These are phyloP conservation scores for Geococcyx californianus DNA, from an alignment of 2,113 vertebrate genomes.

Conservation along the genomic window DNA sequence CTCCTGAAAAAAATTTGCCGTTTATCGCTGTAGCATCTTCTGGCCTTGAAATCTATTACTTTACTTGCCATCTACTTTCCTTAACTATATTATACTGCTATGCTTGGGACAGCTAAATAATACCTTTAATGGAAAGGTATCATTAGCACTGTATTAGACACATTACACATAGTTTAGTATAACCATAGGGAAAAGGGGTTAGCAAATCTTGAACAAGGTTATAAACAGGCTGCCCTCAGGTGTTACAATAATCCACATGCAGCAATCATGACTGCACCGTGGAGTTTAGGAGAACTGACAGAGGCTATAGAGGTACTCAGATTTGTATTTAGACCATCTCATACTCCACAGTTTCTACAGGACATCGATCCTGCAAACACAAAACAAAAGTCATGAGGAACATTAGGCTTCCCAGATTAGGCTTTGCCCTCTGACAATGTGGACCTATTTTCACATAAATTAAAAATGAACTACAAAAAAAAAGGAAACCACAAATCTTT, in stretches of 20 bases:
- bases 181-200: background rate
- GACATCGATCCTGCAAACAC: background rate
- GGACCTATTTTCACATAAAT: background rate
- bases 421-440: background rate
- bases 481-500: background rate
- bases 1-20: background rate
- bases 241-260: background rate
- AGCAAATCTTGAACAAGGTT: background rate
- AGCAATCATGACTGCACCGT: background rate
- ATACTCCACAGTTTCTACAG: background rate
- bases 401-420: background rate
- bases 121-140: background rate
- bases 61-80: background rate
- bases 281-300: background rate
- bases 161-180: background rate
- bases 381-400: background rate
- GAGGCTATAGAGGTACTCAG: fast-evolving
- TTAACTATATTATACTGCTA: background rate
- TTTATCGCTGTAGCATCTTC: background rate
- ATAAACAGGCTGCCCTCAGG: background rate
- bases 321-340: background rate
- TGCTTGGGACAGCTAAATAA: background rate
- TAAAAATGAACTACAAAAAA: background rate
- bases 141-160: background rate
- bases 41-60: background rate